Evolutionary conservation across 2,797 vertebrate genomes (phyloP).

Genomic region (Xiphorhynchus erythropygius): DNA sequence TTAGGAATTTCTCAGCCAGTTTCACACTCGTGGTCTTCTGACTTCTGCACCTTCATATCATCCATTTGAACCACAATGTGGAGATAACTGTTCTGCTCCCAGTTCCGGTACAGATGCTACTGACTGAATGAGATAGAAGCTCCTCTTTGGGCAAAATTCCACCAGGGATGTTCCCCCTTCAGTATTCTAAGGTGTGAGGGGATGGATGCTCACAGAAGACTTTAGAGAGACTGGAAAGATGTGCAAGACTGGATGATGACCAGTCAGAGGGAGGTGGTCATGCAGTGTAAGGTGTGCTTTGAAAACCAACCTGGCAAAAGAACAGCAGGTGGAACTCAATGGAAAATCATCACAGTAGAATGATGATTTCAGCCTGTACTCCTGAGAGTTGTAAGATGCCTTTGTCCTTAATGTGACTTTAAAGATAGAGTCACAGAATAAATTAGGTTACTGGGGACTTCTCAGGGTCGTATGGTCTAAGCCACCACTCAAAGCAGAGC

Average conservation of each 20-base stretch:
- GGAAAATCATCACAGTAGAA: background rate
- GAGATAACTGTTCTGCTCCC: background rate
- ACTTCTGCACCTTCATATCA: background rate
- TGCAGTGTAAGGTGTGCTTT: background rate
- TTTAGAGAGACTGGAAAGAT: background rate
- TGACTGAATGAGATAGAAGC: background rate
- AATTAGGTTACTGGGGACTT: background rate
- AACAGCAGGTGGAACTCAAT: background rate
- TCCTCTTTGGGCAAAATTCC: background rate
- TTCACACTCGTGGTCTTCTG: background rate
- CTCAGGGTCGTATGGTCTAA: background rate
- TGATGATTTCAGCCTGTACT: background rate
- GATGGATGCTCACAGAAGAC: background rate
- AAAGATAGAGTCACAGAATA: background rate
- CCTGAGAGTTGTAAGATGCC: background rate
- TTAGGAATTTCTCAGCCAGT: background rate
- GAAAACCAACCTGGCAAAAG: background rate
- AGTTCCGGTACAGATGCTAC: background rate
- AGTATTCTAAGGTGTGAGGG: background rate
- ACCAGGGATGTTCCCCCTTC: background rate
- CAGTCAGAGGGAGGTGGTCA: background rate
- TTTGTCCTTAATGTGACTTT: constrained; percentile 30
- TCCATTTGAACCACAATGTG: background rate
- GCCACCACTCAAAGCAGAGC: background rate
- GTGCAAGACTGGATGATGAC: background rate